These are phyloP conservation scores for Perca fluviatilis DNA, from an alignment of 2,113 vertebrate genomes.

Conservation along the genomic window DNA sequence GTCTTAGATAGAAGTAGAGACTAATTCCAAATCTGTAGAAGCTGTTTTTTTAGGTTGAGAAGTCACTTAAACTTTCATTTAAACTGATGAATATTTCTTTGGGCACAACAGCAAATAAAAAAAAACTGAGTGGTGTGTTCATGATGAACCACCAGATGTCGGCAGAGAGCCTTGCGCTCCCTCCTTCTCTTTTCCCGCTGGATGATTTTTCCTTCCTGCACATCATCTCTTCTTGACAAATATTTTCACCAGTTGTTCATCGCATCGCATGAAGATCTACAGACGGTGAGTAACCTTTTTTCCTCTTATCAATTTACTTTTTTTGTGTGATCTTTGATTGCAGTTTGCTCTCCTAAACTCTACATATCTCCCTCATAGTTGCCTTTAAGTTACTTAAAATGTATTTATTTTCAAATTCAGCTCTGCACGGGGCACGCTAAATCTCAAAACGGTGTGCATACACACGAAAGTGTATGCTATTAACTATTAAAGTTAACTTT, in stretches of 20 bases:
- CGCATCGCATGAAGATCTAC: background rate
- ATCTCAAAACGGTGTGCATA: no score
- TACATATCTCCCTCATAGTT: background rate
- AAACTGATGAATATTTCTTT: background rate
- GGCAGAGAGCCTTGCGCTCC: conserved; percentile 35
- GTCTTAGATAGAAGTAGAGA: background rate
- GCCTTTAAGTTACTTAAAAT: background rate
- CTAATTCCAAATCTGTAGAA: background rate
- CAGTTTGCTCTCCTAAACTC: background rate
- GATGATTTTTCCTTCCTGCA: background rate
- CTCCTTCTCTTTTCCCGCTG: background rate
- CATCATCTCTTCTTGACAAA: background rate
- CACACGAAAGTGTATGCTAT: no score
- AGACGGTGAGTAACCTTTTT: conserved; percentile 51
- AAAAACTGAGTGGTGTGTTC: background rate
- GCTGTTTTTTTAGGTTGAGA: background rate
- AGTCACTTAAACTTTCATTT: background rate
- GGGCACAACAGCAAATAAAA: background rate
- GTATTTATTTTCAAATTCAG: no score
- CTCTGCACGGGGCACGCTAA: no score
- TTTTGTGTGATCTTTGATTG: background rate
- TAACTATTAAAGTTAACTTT: no score
- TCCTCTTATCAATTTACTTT: background rate
- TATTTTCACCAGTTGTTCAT: background rate
- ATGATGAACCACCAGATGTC: conserved; percentile 29